Base-by-base conservation (phyloP, 2,888 invertebrate genomes). In the Amblyjoppa fuscipennis region DNA sequence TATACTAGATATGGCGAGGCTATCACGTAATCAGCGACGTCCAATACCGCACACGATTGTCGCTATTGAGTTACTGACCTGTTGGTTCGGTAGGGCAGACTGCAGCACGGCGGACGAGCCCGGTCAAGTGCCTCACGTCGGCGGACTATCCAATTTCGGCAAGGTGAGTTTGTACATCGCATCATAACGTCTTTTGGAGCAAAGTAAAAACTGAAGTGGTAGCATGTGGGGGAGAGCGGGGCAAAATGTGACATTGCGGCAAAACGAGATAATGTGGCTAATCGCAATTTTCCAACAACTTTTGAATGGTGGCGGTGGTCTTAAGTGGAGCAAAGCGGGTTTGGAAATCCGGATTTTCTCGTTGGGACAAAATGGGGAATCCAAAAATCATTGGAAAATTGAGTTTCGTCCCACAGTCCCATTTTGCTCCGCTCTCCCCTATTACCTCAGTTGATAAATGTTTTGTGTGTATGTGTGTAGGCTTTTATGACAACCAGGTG, bases 101-200 rank as follows among this genome's bases (percentile, higher is more conserved):
- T 96, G 96, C 93, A 96, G 96, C 94, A 96, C 95, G 94, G 95
- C 95, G 93, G 96, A 95, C 94, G 95, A 95, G 91, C 95, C 95
- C 76, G 95, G 95, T 86, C 95, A 95, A 93, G 95, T 95, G 92
- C 95, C 96, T 89, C 95, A 95, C 92, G 95, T 95, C 91, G 95
- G 95, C 87, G 96, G 96, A 83, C 95, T 96, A 85, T 96, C 96
- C 38, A 94, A 95, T 91, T 96, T 96, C 89, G 96, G 96, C 92
- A 95, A 95, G 95, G 96, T 96, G 92, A 95, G 94, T 92, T 83
- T 49, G 45, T 3, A 13, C 45, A 49, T 49, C 45, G 16, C 2
- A 0, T 16, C 45, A 49, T 16, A 49, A 49, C 45, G 13, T 49
- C 45, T 49, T 49, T 49, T 3, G 45, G 5, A 3, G 11, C 45